Evolutionary conservation across 2,888 invertebrate genomes (phyloP), one percentile per base, ranked within the genome.

Genomic region (Liposcelis brunnea): DNA sequence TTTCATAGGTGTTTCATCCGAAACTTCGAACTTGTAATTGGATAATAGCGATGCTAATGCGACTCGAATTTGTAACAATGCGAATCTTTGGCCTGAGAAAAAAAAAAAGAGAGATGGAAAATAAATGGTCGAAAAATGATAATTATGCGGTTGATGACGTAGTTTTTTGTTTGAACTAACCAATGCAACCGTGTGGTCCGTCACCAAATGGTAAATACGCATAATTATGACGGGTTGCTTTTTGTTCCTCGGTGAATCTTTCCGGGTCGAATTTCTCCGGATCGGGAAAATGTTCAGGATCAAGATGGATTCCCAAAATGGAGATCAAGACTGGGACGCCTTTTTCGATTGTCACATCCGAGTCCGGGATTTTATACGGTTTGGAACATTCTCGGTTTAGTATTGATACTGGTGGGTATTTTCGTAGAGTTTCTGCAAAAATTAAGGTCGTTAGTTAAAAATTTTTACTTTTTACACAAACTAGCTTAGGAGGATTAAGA

Each of bases 71-170:
- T 49, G 49, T 40, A 49, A 36, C 16, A 37, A 36, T 5, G 47
- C 47, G 40, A 49, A 49, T 21, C 49, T 31, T 26, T 43, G 36
- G 10, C 49, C 49, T 49, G 36, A n/a, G 42, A 42, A 14, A 36
- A 37, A 10, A 10, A 36, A 36, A n/a, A 32, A 10, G 32, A 32
- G n/a, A n/a, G n/a, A n/a, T n/a, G n/a, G n/a, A n/a, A n/a, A n/a
- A n/a, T n/a, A n/a, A n/a, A n/a, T n/a, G n/a, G n/a, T n/a, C n/a
- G n/a, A n/a, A n/a, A n/a, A n/a, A n/a, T n/a, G n/a, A n/a, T n/a
- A n/a, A n/a, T n/a, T n/a, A n/a, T n/a, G n/a, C n/a, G n/a, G n/a
- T n/a, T n/a, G n/a, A n/a, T n/a, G n/a, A n/a, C n/a, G n/a, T n/a
- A n/a, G n/a, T n/a, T n/a, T n/a, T n/a, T n/a, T n/a, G n/a, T n/a